phyloP scores from a whole-genome alignment of 2,113 vertebrate genomes.

The Ctenodactylus gundi region DNA sequence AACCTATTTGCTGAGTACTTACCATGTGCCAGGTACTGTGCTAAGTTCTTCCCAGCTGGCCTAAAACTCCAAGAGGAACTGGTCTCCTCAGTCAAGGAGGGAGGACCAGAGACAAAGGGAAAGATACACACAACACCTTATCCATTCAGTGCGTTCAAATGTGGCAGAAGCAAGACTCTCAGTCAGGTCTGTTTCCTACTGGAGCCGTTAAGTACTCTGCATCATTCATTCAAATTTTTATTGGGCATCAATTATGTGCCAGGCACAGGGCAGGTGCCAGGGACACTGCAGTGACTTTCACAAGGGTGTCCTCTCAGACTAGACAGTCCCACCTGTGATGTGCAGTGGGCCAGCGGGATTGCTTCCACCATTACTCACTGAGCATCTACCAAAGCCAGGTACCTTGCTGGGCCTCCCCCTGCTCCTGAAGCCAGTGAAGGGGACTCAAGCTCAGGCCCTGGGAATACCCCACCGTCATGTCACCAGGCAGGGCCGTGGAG shows the following conservation, averaged over 20 bases:
- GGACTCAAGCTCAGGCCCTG: background rate
- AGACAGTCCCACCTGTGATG: rapidly evolving
- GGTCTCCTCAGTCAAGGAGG: background rate
- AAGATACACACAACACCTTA: background rate
- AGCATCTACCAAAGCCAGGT: background rate
- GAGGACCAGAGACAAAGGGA: background rate
- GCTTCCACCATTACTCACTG: no score
- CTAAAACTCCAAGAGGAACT: background rate
- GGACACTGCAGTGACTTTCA: background rate
- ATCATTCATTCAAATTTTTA: background rate
- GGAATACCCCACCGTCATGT: background rate
- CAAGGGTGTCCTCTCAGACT: background rate
- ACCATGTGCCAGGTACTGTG: background rate
- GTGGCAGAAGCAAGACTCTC: background rate
- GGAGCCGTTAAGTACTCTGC: background rate
- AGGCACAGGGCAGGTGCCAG: background rate
- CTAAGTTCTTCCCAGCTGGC: background rate
- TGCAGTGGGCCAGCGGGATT: rapidly evolving
- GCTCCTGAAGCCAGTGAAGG: background rate
- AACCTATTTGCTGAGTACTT: background rate
- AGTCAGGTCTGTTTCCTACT: background rate
- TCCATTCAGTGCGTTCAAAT: background rate
- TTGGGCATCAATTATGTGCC: rapidly evolving
- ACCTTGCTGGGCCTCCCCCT: rapidly evolving
- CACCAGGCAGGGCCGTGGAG: rapidly evolving